These are phyloP conservation scores for Dunckerocampus dactyliophorus DNA, from an alignment of 2,113 vertebrate genomes.

Conservation along the genomic window DNA sequence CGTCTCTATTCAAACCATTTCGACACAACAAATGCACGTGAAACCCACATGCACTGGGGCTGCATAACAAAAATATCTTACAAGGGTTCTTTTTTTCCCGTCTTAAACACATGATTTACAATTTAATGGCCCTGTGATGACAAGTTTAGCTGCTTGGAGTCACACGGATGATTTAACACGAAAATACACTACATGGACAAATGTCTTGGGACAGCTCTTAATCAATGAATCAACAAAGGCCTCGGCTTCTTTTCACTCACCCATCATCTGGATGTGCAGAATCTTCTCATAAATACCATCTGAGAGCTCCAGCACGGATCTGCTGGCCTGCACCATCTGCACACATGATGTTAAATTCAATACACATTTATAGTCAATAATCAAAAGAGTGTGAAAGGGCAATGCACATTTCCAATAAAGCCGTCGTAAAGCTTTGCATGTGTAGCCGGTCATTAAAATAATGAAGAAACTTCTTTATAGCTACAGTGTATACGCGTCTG, in stretches of 20 bases:
- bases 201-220: not conserved
- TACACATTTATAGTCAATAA: not conserved
- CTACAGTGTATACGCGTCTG: not conserved
- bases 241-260: constrained; percentile 30
- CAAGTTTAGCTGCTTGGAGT: not conserved
- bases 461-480: not conserved
- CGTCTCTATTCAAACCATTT: constrained; percentile 11
- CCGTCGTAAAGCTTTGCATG: not conserved
- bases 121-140: not conserved
- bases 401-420: not conserved
- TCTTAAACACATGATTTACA: constrained; percentile 4
- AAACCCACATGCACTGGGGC: not conserved
- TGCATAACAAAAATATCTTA: not conserved
- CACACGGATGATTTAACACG: not conserved
- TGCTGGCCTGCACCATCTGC: constrained; percentile 91
- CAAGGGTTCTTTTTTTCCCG: not conserved
- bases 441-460: not conserved
- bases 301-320: constrained; percentile 80
- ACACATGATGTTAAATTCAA: constrained; percentile 18
- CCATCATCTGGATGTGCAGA: constrained; percentile 82
- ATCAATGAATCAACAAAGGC: no score
- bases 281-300: constrained; percentile 83
- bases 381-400: not conserved
- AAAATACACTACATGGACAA: not conserved
- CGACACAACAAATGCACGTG: not conserved